A percentile compares a stretch with the other conserved stretches of the same genome.
phyloP scores from a whole-genome alignment of 2,113 vertebrate genomes.

The Rhizomys pruinosus region DNA sequence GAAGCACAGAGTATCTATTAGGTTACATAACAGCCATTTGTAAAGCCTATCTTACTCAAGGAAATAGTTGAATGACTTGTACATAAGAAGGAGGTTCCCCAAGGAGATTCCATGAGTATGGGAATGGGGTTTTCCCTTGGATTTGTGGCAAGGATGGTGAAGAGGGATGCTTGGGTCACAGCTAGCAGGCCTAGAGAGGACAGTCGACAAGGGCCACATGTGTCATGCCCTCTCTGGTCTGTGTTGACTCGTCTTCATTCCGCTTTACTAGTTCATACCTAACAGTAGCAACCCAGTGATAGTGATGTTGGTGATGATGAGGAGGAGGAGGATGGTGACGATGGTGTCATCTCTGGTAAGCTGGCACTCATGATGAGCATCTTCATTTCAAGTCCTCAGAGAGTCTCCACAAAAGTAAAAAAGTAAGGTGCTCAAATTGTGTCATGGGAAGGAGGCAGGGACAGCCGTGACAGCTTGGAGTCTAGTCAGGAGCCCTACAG shows the following conservation, averaged over 20 bases:
- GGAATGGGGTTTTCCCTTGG: not conserved
- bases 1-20: not conserved
- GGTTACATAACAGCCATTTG: not conserved
- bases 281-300: too few relatives aligned
- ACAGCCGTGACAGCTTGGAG: not conserved
- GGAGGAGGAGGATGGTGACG: not conserved
- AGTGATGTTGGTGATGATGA: not conserved
- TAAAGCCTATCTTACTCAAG: slow-evolving; percentile 1
- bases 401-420: not conserved
- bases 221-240: not conserved
- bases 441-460: not conserved
- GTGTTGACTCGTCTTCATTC: not conserved
- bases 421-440: not conserved
- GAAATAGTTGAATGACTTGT: not conserved
- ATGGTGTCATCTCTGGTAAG: not conserved
- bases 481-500: not conserved
- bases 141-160: not conserved
- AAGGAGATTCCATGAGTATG: too few relatives aligned
- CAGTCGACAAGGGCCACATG: not conserved
- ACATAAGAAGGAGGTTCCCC: not conserved
- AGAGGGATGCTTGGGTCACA: not conserved
- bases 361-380: fast-evolving
- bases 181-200: not conserved
- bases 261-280: not conserved
- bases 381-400: not conserved